phyloP scores from a whole-genome alignment of 2,888 invertebrate genomes.

The Chromoteleia sp. region DNA sequence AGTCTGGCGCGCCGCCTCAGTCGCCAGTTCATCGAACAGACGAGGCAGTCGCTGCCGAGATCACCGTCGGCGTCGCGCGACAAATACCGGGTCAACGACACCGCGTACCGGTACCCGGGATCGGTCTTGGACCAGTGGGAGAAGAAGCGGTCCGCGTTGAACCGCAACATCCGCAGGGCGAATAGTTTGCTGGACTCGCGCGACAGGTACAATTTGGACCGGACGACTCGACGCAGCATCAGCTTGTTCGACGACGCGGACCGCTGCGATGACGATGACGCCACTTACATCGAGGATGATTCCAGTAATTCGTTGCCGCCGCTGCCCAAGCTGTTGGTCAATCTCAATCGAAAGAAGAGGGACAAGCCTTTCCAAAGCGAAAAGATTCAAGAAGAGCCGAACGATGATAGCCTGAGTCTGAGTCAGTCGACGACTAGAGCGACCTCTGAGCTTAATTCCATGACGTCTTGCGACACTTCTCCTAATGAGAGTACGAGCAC shows the following conservation, averaged over 20 bases:
- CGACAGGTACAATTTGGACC: slow-evolving; percentile 69
- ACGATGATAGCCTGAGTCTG: slow-evolving; percentile 73
- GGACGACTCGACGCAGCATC: slow-evolving; percentile 76
- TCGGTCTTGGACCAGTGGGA: slow-evolving; percentile 75
- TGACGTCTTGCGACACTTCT: slow-evolving; percentile 77
- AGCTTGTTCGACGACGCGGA: slow-evolving; percentile 79
- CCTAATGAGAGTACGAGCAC: slow-evolving; percentile 79
- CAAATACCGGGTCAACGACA: slow-evolving; percentile 42
- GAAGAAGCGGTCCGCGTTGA: slow-evolving; percentile 75
- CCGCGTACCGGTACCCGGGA: slow-evolving; percentile 53
- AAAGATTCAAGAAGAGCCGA: slow-evolving; percentile 81
- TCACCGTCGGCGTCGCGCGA: slow-evolving; percentile 80
- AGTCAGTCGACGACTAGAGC: slow-evolving; percentile 54
- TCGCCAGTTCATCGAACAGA: slow-evolving; percentile 81
- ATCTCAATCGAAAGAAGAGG: slow-evolving; percentile 76
- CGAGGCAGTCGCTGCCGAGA: slow-evolving; percentile 78
- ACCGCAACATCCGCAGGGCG: slow-evolving; percentile 79
- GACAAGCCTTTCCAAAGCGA: slow-evolving; percentile 77
- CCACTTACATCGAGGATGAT: slow-evolving; percentile 44
- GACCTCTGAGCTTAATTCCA: slow-evolving; percentile 71
- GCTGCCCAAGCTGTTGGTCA: slow-evolving; percentile 76
- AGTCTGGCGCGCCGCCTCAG: slow-evolving; percentile 81
- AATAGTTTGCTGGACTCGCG: slow-evolving; percentile 77
- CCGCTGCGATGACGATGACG: slow-evolving; percentile 32
- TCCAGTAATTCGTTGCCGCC: slow-evolving; percentile 74